A percentile compares a stretch with the other conserved stretches of the same genome.
Conservation (phyloP, 2,113 vertebrate species). For the Toxotes jaculatrix region DNA sequence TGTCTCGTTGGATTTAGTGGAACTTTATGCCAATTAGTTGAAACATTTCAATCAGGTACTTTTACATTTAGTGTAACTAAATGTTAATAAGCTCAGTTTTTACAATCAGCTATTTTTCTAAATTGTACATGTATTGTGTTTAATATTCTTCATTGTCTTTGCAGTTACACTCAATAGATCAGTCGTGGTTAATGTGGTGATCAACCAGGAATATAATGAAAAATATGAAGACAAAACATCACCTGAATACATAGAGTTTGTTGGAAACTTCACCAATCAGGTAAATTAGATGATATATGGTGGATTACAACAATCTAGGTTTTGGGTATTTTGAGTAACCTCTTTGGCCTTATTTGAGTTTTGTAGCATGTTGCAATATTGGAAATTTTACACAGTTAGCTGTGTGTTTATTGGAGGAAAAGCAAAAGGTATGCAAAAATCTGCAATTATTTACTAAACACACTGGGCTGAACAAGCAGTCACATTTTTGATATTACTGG, state of each 20-base stretch:
- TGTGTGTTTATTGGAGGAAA: background rate
- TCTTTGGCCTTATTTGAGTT: background rate
- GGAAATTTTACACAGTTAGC: background rate
- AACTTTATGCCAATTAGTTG: rapidly evolving
- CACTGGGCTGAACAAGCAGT: too few relatives aligned
- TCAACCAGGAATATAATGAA: background rate
- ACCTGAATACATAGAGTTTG: slow-evolving; percentile 9
- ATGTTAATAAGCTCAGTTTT: background rate
- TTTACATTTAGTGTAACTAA: background rate
- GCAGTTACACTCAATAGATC: background rate
- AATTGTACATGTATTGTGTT: background rate
- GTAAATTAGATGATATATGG: background rate
- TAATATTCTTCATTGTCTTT: background rate
- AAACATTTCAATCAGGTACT: background rate
- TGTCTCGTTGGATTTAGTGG: slow-evolving; percentile 17
- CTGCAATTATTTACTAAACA: too few relatives aligned
- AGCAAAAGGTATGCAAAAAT: background rate
- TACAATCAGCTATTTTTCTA: too few relatives aligned
- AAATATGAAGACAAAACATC: background rate
- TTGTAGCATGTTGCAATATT: too few relatives aligned
- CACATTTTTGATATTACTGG: too few relatives aligned
- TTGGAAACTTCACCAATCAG: background rate
- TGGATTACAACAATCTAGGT: background rate
- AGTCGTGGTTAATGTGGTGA: slow-evolving; percentile 1
- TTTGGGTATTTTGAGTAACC: background rate